Evolutionary conservation across 1,140 invertebrate genomes (phyloP), one percentile per base, ranked within the genome.

Genomic region (Halyomorpha halys): DNA sequence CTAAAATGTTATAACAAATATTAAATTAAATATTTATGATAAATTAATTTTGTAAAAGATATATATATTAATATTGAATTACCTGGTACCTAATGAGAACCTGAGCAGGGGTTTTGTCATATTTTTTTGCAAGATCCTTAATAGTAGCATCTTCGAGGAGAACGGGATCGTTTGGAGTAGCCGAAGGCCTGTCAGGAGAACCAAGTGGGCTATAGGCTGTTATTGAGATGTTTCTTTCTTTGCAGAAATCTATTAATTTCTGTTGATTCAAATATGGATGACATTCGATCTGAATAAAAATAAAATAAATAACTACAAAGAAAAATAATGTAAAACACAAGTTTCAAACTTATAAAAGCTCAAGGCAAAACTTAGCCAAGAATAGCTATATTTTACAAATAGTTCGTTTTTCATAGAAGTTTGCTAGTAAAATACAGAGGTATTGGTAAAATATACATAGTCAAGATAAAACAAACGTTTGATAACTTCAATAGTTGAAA

Each of bases 91-190:
- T 77, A 49, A 89, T 74, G 34, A 82, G 78, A 59, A 90, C 76
- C 71, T 91, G 88, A 1, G 86, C 87, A 1, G 82, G 69, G 34
- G 79, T 81, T 70, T 87, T 89, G 1, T 76, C 76, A 70, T 87
- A 81, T 69, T 84, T 86, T 16, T 81, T 74, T 15, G 83, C 84
- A 54, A 90, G 79, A 16, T 73, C 70, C 66, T 81, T 79, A 15
- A 90, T 66, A 63, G 78, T 80, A 1, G 81, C 76, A 66, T 90
- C 84, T 0, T 82, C 77, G 70, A 86, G 72, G 13, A 85, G 77
- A 45, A 74, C 76, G 3, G 82, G 83, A 63, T 86, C 84, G 8
- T 78, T 75, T 4, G 78, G 83, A 1, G 83, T 79, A 68, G 83
- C 84, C 3, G 77, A 83, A 1, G 84, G 80, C 27, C 65, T 65